phyloP scores from a whole-genome alignment of 2,797 vertebrate genomes.

The Aldrovandia affinis region DNA sequence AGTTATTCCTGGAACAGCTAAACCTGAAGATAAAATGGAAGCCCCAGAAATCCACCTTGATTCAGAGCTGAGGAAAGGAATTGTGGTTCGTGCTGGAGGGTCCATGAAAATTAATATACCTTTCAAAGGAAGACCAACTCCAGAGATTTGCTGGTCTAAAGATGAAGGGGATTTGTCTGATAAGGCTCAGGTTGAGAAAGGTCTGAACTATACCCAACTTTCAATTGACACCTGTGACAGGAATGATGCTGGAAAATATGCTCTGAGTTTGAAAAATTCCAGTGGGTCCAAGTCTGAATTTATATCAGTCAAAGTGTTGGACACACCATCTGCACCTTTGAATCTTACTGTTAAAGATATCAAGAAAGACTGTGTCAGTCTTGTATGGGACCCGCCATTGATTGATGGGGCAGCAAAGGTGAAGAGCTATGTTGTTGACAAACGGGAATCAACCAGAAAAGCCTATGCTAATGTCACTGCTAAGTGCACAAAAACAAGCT shows the following conservation, averaged over 20 bases:
- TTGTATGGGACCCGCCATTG: constrained; percentile 90
- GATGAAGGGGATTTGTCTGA: constrained; percentile 90
- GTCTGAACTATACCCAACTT: constrained; percentile 85
- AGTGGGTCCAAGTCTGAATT: constrained; percentile 90
- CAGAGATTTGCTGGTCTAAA: constrained; percentile 92
- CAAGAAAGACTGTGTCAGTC: constrained; percentile 85
- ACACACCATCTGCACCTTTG: constrained; percentile 90
- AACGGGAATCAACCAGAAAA: constrained; percentile 96
- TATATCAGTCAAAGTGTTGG: constrained; percentile 92
- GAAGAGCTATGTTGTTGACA: constrained; percentile 96
- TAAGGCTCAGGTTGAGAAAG: constrained; percentile 88
- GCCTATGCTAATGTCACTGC: constrained; percentile 92
- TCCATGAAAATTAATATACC: constrained; percentile 91
- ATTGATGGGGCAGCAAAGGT: constrained; percentile 94
- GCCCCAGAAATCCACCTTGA: constrained; percentile 90
- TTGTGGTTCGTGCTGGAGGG: constrained; percentile 89
- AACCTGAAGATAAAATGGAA: constrained; percentile 92
- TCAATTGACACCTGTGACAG: constrained; percentile 95
- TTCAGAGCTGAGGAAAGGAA: constrained; percentile 94
- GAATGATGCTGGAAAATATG: constrained; percentile 94
- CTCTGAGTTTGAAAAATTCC: constrained; percentile 87
- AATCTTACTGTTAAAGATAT: constrained; percentile 90
- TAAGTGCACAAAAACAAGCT: constrained; percentile 90
- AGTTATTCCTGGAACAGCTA: constrained; percentile 84
- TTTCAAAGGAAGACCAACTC: constrained; percentile 92